Evolutionary conservation across 1,140 invertebrate genomes (phyloP).

Genomic region (Neelides sp.): DNA sequence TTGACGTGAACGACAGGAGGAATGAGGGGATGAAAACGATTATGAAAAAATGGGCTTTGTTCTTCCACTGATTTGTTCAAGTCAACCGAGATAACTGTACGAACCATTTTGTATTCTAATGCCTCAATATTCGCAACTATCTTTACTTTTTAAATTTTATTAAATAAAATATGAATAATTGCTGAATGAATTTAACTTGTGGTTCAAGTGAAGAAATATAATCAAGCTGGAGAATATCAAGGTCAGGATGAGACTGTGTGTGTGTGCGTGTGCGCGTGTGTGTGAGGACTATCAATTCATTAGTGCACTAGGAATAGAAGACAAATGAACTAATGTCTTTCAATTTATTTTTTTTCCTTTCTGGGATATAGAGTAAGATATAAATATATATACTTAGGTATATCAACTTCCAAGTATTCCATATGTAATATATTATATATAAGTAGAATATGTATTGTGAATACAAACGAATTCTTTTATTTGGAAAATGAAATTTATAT

Average conservation of each 20-base stretch:
- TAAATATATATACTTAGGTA: no score
- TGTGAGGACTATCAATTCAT: neutral
- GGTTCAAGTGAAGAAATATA: neutral
- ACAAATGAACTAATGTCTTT: no score
- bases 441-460: no score
- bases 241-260: neutral
- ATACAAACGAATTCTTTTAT: no score
- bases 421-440: no score
- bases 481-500: no score
- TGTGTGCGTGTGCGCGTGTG: no score
- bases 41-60: neutral
- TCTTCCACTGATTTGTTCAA: constrained; percentile 1
- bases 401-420: no score
- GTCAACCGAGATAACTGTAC: constrained; percentile 5
- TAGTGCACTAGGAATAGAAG: no score
- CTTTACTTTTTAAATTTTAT: neutral
- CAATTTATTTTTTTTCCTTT: no score
- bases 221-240: neutral
- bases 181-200: neutral
- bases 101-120: neutral
- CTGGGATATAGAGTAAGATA: no score
- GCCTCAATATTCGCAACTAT: no score
- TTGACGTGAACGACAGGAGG: constrained; percentile 3
- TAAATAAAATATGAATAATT: neutral
- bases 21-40: neutral